Evolutionary conservation across 2,797 vertebrate species (phyloP), one percentile per base, ranked within the genome.

Genomic region (Alcedo atthis): DNA sequence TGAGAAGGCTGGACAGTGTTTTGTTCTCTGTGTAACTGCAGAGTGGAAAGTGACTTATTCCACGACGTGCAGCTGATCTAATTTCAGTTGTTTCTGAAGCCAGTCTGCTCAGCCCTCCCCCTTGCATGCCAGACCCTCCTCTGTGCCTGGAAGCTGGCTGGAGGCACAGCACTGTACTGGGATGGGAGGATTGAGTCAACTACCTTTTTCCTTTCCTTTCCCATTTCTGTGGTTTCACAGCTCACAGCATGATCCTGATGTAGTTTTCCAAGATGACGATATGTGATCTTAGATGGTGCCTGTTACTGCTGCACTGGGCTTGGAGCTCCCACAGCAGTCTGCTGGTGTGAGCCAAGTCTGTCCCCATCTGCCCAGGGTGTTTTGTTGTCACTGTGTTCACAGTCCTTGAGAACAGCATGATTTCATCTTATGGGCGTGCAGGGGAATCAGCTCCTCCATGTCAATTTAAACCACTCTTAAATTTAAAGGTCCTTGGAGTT

Each of bases 351-450:
- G 43, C 33, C 0, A 2, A 68, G 49, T 16, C 85, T 13, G 7
- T 64, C 30, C 54, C 15, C 15, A 5, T 55, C 51, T 89, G 21
- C 76, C 46, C 82, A 46, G 61, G 19, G 2, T 28, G 55, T 82
- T 92, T 61, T 80, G 25, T 67, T 82, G 19, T 71, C 24, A 2
- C 78, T 28, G 7, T 53, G 25, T 46, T 93, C 26, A 3, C 49
- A 82, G 61, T 35, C 68, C 19, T 74, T 87, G 84, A 66, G 54
- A 86, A 42, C 66, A 81, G 62, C 79, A 22, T 40, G 81, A 55
- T 57, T 81, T 89, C 0, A 0, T 53, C 59, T 55, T 45, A n/a
- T 0, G 15, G 55, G 32, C 35, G 18, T 58, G 63, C 45, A 30
- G 58, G 64, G 43, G 62, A 89, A 32, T 70, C 43, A 30, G 21